phyloP scores from a whole-genome alignment of 2,888 invertebrate genomes.

The Vannuccia rotundouncinata region DNA sequence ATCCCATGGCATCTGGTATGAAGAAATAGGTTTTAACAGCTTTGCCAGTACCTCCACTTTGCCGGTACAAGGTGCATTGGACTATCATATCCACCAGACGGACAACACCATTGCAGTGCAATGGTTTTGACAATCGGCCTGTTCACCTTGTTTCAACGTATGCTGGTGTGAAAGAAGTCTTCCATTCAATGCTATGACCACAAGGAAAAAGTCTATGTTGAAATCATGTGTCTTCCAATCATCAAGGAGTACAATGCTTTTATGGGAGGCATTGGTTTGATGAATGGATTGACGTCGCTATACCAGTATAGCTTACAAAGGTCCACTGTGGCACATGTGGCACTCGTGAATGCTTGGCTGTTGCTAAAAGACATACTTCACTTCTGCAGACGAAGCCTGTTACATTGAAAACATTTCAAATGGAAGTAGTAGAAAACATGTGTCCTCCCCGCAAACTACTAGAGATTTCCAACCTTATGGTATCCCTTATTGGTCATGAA shows the following conservation, averaged over 20 bases:
- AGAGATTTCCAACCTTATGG: not conserved
- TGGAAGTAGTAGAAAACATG: not conserved
- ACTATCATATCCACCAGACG: conserved; percentile 20
- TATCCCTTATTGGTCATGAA: not conserved
- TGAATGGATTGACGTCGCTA: conserved; percentile 16
- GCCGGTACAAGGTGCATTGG: conserved; percentile 36
- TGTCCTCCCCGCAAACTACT: not conserved
- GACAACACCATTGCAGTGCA: conserved; percentile 33
- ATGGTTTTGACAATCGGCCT: conserved; percentile 40
- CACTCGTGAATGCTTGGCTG: conserved; percentile 35
- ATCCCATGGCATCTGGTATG: conserved; percentile 27
- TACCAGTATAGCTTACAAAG: conserved; percentile 2
- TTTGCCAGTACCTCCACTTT: conserved; percentile 41
- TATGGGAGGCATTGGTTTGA: conserved; percentile 36
- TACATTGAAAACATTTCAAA: conserved; percentile 6
- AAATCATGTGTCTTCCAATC: conserved; percentile 17
- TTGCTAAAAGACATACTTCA: not conserved
- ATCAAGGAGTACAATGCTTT: conserved; percentile 35
- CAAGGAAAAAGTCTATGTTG: conserved; percentile 22
- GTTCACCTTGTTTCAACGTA: conserved; percentile 32
- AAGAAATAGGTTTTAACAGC: conserved; percentile 37
- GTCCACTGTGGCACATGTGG: conserved; percentile 27
- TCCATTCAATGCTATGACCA: conserved; percentile 4
- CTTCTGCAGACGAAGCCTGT: not conserved
- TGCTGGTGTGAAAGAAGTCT: not conserved